Base-by-base conservation (phyloP, 2,113 vertebrate genomes). In the Silurus glanis region DNA sequence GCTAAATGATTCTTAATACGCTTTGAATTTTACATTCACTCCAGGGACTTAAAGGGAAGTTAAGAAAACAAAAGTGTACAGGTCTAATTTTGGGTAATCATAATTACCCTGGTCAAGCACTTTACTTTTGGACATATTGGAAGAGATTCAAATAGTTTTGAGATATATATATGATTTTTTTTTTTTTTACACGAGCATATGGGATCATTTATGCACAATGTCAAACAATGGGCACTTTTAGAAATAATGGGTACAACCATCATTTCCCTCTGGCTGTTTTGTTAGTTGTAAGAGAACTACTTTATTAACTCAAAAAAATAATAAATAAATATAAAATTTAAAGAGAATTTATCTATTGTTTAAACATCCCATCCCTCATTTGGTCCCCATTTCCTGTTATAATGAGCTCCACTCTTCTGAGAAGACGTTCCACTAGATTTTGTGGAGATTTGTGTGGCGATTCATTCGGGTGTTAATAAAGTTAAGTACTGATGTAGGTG, bases 1-100 rank as follows among this genome's bases (percentile, higher is more conserved):
- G 23, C 58, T 6, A 88, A 85, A 91, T 90, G 9, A 64, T 88
- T 90, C 85, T 90, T 87, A 90, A 92, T 90, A 91, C 88, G 66
- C 66, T 80, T 85, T 13, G 25, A 83, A 85, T 86, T 90, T 87
- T 82, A 89, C 85, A 21, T 82, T 23, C 55, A 85, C 85, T 80
- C 85, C 45, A 81, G 87, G 67, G 85, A 75, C 69, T 64, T 84
- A 9, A 64, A 75, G 58, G 56, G 85, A 51, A 83, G 51, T 28
- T 79, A 83, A 49, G 67, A 86, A 72, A 83, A 90, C 81, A 88
- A 71, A 66, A 75, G 37, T 69, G 28, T 82, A 47, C 17, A n/a
- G 58, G 80, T 85, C 90, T 87, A 76, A 84, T 86, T 86, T 85
- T 87, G 59, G 82, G 64, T 51, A 76, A 51, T 75, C 45, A n/a